Evolutionary conservation across 2,797 vertebrate species (phyloP), one percentile per base, ranked within the genome.

Genomic region (Pachyuromys duprasi): DNA sequence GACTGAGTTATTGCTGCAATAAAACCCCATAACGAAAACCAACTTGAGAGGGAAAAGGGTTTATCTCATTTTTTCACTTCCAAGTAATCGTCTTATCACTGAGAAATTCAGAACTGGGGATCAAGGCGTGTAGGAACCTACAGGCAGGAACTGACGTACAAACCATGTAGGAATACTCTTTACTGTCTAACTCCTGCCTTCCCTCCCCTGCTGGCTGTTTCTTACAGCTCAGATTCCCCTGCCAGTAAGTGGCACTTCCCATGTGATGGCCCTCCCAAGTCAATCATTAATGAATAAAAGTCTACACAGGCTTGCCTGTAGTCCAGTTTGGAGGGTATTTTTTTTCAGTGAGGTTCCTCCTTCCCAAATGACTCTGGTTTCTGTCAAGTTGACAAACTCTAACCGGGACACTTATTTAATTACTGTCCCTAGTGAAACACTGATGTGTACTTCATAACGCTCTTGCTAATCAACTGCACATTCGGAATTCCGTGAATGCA

Each of bases 401-500:
- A 42, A 49, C 42, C 62, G 22, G 18, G 31, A 96, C 57, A 4
- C 33, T 70, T 80, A 33, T 12, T 89, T 84, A 91, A 89, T 78
- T 76, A 22, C 60, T 75, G 75, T 65, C 74, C 42, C 49, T 93
- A 83, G 42, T 88, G 3, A 3, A 24, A 57, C 28, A 84, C 55
- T 75, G 36, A 75, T 65, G 70, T 26, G 24, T 82, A 79, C 18
- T 84, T 93, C 57, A 45, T 89, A 81, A 86, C 63, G 49, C 8
- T 78, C 11, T 69, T 74, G 89, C 82, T 88, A 78, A 9, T 0
- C 87, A 92, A 92, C 57, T 90, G 36, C 80, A 75, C 78, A 15
- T 81, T 89, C 42, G 90, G 14, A 81, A 20, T 93, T 6, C 42
- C 89, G 24, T 81, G 94, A 93, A 72, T 95, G 55, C 55, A 75